Evolutionary conservation across 1,140 invertebrate species (phyloP).

Genomic region (Bombus confusus): DNA sequence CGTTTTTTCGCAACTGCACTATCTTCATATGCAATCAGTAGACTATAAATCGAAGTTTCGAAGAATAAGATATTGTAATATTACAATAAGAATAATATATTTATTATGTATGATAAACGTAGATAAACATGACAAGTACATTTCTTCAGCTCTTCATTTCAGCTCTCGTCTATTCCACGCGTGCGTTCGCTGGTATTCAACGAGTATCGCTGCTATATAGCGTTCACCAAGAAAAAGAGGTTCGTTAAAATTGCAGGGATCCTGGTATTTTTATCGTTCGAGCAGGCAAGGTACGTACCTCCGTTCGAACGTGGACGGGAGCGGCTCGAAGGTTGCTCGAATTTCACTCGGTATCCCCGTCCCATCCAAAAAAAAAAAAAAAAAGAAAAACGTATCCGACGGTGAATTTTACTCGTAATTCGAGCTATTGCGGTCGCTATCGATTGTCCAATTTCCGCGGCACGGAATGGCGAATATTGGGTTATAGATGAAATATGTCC

Average conservation of each 20-base stretch:
- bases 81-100: no score
- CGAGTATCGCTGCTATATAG: background rate
- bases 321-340: background rate
- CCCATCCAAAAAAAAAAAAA: background rate
- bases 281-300: background rate
- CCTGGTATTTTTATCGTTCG: conserved; percentile 33
- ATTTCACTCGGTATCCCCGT: background rate
- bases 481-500: background rate
- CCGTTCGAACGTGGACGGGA: no score
- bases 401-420: conserved; percentile 34
- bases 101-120: no score
- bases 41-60: no score
- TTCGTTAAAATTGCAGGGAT: conserved; percentile 34
- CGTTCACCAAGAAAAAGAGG: conserved; percentile 10
- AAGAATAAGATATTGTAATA: no score
- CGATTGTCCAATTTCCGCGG: conserved; percentile 4
- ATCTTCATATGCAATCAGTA: no score
- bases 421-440: conserved; percentile 3
- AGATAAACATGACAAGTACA: no score
- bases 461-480: background rate
- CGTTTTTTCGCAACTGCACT: no score
- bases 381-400: background rate
- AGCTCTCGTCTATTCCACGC: conserved; percentile 2
- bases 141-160: no score
- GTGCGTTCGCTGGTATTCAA: conserved; percentile 12